Base-by-base conservation (phyloP, 2,797 vertebrate species). In the Anomalospiza imberbis region DNA sequence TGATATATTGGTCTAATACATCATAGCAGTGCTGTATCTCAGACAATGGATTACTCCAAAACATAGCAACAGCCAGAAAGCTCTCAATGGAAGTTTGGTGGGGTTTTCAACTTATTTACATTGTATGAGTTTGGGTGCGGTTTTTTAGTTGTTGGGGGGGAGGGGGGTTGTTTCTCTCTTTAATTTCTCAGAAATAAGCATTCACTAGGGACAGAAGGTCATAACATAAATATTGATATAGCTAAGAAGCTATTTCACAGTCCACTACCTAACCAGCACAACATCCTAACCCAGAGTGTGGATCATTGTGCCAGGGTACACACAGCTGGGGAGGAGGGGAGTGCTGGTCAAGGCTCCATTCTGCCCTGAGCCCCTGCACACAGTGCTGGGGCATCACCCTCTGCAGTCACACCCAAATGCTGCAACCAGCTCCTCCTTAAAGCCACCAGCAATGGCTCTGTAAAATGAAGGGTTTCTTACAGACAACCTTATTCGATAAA, bases 1-100 rank as follows among this genome's bases (percentile, higher is more conserved):
- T 96, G 97, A 98, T 95, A 25, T 62, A 97, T 96, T 93, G 82
- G 74, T 88, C 96, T 95, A 95, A 97, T 97, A 89, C 71, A 96
- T 97, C 97, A 97, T 50, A 62, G 91, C 61, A 79, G 71, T 84
- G 97, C 93, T 70, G 21, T 47, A 71, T 76, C 91, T 89, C n/a
- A 28, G 85, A 96, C 97, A 97, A 97, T 79, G 68, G 65, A 97
- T 97, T 94, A 85, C 91, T 95, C 94, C 94, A 97, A 96, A 94
- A 94, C 96, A 93, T 7, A 95, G 96, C 96, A 95, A 98, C 45
- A 92, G 73, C 93, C 88, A 95, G 95, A 97, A 97, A 96, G 86
- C 95, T 94, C 97, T 93, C 97, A 92, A 91, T 9, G 94, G 86
- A 96, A 96, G 92, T 97, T 98, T 91, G 87, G 65, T 87, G 70